A percentile compares a stretch with the other conserved stretches of the same genome.
phyloP scores from a whole-genome alignment of 2,797 vertebrate genomes.

The Macropodus opercularis region DNA sequence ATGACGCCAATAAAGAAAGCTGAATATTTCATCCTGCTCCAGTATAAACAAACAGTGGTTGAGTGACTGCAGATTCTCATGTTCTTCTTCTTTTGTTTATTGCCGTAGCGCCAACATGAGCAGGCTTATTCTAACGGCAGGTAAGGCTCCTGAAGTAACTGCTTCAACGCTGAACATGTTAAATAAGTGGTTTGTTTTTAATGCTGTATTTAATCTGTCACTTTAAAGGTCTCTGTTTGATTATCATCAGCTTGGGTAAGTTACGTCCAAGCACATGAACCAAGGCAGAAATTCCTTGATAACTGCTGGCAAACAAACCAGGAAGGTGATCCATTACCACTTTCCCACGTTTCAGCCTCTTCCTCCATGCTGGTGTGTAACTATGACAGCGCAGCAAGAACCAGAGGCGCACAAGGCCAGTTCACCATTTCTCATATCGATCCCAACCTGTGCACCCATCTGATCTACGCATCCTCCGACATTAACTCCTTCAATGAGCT shows the following conservation, averaged over 20 bases:
- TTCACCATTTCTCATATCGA: conserved; percentile 73
- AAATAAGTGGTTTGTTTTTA: not conserved
- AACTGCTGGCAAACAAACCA: too few relatives aligned
- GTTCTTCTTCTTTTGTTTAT: not conserved
- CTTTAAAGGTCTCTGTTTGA: conserved; percentile 52
- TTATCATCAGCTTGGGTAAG: conserved; percentile 47
- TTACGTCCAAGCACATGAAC: not conserved
- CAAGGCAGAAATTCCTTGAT: too few relatives aligned
- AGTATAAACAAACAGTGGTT: too few relatives aligned
- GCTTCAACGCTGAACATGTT: not conserved
- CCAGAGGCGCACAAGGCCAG: conserved; percentile 50
- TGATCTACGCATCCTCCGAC: conserved; percentile 81
- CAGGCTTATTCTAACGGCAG: conserved; percentile 34
- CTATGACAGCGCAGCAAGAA: conserved; percentile 79
- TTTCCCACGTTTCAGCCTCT: conserved; percentile 60
- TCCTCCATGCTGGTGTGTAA: conserved; percentile 79
- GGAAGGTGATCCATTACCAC: not conserved
- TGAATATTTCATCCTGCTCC: too few relatives aligned
- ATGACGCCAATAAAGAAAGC: too few relatives aligned
- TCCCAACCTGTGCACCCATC: conserved; percentile 82
- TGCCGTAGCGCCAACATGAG: conserved; percentile 33
- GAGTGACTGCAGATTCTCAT: not conserved
- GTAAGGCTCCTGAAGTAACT: conserved; percentile 19
- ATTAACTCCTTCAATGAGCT: conserved; percentile 64
- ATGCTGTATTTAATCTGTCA: not conserved